Percentiles rank a stretch among this genome's conserved stretches.
phyloP scores from a whole-genome alignment of 2,113 vertebrate genomes.

The Menura novaehollandiae region DNA sequence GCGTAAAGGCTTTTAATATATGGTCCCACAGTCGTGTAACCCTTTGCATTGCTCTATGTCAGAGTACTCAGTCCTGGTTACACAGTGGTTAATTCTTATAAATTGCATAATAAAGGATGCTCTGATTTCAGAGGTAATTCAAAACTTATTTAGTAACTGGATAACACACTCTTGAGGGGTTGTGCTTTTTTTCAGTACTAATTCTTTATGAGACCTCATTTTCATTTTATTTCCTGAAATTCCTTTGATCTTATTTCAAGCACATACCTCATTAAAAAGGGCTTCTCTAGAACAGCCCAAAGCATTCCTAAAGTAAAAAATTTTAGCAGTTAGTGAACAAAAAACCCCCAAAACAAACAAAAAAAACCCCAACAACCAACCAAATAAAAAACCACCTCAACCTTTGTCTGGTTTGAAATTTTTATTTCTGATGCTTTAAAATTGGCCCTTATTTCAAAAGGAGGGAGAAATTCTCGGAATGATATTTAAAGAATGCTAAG shows the following conservation, averaged over 20 bases:
- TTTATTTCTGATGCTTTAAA: neutral
- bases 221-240: neutral
- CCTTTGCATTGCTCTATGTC: neutral
- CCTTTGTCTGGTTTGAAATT: neutral
- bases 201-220: neutral
- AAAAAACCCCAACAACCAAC: neutral
- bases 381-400: too few relatives aligned
- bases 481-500: neutral
- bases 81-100: neutral
- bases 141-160: neutral
- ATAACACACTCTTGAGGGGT: neutral
- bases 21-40: neutral
- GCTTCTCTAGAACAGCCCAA: neutral
- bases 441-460: neutral
- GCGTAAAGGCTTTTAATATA: neutral
- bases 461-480: neutral
- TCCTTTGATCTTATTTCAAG: neutral
- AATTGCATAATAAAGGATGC: neutral
- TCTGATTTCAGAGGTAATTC: neutral
- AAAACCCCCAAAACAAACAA: neutral
- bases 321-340: neutral
- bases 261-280: neutral
- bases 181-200: neutral
- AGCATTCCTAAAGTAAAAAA: neutral
- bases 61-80: neutral